Conservation (phyloP, 2,888 invertebrate species). For the Rotaria macrura region DNA sequence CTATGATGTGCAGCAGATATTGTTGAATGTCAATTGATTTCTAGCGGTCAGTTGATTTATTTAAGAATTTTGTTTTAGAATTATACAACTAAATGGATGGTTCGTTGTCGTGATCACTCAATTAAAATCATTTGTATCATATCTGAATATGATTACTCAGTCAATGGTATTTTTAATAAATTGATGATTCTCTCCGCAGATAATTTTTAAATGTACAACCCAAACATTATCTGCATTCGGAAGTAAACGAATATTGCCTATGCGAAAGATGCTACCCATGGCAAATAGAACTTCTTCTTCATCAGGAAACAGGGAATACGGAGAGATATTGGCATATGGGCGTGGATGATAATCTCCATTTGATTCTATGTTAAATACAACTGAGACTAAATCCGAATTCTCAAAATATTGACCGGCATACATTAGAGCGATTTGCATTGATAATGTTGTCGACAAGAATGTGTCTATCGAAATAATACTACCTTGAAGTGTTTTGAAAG, state of each 20-base stretch:
- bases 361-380: neutral
- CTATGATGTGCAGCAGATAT: too few species aligned
- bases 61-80: too few species aligned
- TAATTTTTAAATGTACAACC: neutral
- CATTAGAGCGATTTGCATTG: constrained; percentile 16
- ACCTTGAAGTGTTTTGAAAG: neutral
- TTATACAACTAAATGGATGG: too few species aligned
- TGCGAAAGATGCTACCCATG: neutral
- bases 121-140: too few species aligned
- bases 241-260: neutral
- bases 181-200: neutral
- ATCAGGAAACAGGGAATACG: neutral
- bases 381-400: neutral
- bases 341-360: neutral
- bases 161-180: neutral
- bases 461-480: neutral
- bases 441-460: constrained; percentile 7
- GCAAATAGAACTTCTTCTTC: neutral
- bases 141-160: too few species aligned
- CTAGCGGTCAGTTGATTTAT: too few species aligned
- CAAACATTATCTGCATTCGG: neutral
- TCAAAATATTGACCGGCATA: neutral
- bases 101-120: too few species aligned
- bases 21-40: too few species aligned
- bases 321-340: neutral